Conservation (phyloP, 92 coral and sea anemone species). For the Epizoanthus stellaris region DNA sequence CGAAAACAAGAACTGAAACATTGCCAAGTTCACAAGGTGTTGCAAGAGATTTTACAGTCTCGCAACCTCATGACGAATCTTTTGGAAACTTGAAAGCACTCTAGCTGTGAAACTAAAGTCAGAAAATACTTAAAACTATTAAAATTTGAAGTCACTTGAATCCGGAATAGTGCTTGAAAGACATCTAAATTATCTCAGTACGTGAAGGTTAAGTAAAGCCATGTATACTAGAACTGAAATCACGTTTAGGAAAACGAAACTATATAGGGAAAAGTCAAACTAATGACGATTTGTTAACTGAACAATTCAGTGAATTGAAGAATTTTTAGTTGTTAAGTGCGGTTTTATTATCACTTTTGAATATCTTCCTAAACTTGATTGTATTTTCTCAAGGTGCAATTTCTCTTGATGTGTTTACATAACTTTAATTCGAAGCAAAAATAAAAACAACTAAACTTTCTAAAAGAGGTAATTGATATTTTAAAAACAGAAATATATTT, state of each 20-base stretch:
- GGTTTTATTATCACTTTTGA: neutral
- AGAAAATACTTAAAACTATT: too few relatives aligned
- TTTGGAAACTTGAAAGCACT: too few relatives aligned
- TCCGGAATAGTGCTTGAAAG: too few relatives aligned
- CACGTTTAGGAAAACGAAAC: neutral
- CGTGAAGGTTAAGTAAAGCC: too few relatives aligned
- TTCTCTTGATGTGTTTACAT: slow-evolving; percentile 18
- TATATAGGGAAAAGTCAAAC: neutral
- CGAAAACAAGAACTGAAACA: neutral
- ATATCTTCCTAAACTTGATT: neutral
- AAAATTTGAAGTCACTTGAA: too few relatives aligned
- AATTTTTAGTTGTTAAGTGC: neutral
- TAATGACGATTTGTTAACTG: neutral
- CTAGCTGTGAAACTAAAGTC: too few relatives aligned
- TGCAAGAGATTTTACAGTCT: neutral
- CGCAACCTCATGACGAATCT: too few relatives aligned
- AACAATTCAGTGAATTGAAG: slow-evolving; percentile 5
- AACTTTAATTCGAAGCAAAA: slow-evolving; percentile 21
- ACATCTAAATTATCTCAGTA: too few relatives aligned
- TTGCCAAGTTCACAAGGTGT: neutral
- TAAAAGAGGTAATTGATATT: slow-evolving; percentile 29
- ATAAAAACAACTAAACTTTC: slow-evolving; percentile 31
- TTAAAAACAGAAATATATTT: neutral
- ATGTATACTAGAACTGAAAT: too few relatives aligned
- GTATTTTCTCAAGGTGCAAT: slow-evolving; percentile 21